A percentile compares a stretch with the other conserved stretches of the same genome.
phyloP scores from a whole-genome alignment of 2,797 vertebrate species.

The Chelmon rostratus region DNA sequence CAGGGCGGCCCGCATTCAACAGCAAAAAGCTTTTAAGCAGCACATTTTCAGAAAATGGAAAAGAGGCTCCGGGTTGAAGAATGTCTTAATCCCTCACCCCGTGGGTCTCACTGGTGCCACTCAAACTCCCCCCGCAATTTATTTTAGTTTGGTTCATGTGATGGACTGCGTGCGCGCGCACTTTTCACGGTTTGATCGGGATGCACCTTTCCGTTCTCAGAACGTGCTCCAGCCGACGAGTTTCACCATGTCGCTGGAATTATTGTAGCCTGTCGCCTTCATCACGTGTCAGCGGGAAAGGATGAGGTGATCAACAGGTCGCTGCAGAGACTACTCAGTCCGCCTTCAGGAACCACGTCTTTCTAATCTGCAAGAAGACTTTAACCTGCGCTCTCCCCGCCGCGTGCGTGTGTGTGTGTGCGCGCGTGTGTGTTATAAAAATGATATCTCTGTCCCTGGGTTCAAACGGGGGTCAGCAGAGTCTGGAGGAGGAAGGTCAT shows the following conservation, averaged over 20 bases:
- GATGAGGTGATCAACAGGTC: background rate
- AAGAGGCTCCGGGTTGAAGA: slow-evolving; percentile 29
- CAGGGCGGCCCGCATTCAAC: slow-evolving; percentile 75
- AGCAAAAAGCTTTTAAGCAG: slow-evolving; percentile 46
- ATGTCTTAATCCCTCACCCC: slow-evolving; percentile 63
- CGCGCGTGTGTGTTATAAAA: slow-evolving; percentile 74
- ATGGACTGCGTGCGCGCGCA: too few relatives aligned
- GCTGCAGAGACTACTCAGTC: slow-evolving; percentile 3
- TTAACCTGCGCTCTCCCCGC: slow-evolving; percentile 69
- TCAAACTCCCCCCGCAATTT: background rate
- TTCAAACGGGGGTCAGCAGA: slow-evolving; percentile 90
- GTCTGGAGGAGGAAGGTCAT: slow-evolving; percentile 78
- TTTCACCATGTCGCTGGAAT: background rate
- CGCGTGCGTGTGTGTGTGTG: slow-evolving; percentile 28
- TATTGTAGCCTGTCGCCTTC: too few relatives aligned
- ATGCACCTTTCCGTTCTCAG: too few relatives aligned
- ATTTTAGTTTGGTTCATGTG: background rate
- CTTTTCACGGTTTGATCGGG: background rate
- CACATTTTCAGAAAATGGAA: slow-evolving; percentile 49
- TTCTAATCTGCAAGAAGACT: slow-evolving; percentile 66
- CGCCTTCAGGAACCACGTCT: slow-evolving; percentile 12
- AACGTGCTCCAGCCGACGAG: too few relatives aligned
- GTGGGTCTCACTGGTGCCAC: slow-evolving; percentile 31
- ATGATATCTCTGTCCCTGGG: slow-evolving; percentile 82
- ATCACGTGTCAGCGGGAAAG: too few relatives aligned